Base-by-base conservation (phyloP, 2,113 vertebrate species). In the Sardina pilchardus region DNA sequence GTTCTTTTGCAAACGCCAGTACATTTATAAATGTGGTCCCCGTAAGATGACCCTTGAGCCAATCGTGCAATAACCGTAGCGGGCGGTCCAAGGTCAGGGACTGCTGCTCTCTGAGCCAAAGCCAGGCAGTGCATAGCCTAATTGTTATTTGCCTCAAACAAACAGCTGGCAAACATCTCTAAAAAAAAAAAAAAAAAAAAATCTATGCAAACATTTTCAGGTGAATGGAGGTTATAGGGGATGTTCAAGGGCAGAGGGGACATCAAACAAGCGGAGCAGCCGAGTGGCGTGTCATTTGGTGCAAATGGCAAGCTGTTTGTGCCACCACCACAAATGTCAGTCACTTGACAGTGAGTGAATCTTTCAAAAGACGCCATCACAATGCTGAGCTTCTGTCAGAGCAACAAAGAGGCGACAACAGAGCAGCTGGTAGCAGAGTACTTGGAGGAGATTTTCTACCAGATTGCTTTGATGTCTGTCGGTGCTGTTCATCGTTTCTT, bases 331-430 rank as follows among this genome's bases (percentile, higher is more conserved):
- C 71, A 78, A 78, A 78, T 78, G 71, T 78, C 71, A 78, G 71
- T 34, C 71, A 34, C 71, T 78, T 78, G 71, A 78, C 71, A 78
- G 71, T 78, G 71, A 78, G 71, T 78, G 71, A 78, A 78, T 78
- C 34, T 36, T 78, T 78, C 30, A 36, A 78, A 78, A 78, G 71
- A 71, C 9, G 63, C 1, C 71, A 6, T 78, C 71, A 36, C 71
- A 78, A 78, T 36, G 30, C 71, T 10, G 14, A 78, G 12, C 30
- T 12, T 34, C 71, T 78, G 71, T 78, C 71, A 78, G 21, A 17
- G 30, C 16, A 78, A 78, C 71, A 78, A 36, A 78, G 71, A 39
- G 34, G 71, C 71, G 16, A 78, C 8, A 78, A 36, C 71, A 78
- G 30, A 78, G 34, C 71, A 78, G 30, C 30, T 78, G 71, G 30